Percentiles rank a stretch among this genome's conserved stretches.
These are phyloP conservation scores for Danionella cerebrum DNA, from an alignment of 2,113 vertebrate species.

Conservation along the genomic window DNA sequence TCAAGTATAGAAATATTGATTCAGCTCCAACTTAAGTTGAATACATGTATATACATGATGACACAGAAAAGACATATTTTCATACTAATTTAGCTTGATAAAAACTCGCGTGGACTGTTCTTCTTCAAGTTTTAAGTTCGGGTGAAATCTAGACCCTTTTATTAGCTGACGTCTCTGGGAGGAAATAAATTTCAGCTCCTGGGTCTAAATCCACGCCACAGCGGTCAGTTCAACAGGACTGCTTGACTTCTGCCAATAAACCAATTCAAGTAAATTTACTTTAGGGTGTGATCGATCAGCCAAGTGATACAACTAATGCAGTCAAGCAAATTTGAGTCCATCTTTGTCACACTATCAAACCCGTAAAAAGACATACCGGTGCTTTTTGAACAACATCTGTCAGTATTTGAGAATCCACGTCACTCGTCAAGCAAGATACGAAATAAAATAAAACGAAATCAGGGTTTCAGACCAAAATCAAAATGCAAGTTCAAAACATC, in stretches of 20 bases:
- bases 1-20: too few species aligned
- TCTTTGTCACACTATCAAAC: slow-evolving; percentile 46
- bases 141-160: not conserved
- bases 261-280: slow-evolving; percentile 72
- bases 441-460: too few species aligned
- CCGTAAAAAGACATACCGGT: not conserved
- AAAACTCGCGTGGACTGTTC: not conserved
- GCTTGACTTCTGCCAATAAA: slow-evolving; percentile 71
- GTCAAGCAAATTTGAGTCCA: slow-evolving; percentile 61
- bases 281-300: slow-evolving; percentile 67
- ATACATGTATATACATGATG: too few species aligned
- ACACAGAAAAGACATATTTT: too few species aligned
- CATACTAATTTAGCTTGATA: too few species aligned
- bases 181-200: not conserved
- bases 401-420: too few species aligned
- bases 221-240: slow-evolving; percentile 63
- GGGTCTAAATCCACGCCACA: not conserved
- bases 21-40: too few species aligned
- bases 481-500: too few species aligned
- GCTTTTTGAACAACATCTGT: too few species aligned
- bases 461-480: too few species aligned
- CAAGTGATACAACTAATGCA: slow-evolving; percentile 57
- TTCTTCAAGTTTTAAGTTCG: too few species aligned
- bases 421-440: too few species aligned
- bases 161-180: not conserved